Evolutionary conservation across 2,113 vertebrate species (phyloP).

Genomic region (Colossoma macropomum): DNA sequence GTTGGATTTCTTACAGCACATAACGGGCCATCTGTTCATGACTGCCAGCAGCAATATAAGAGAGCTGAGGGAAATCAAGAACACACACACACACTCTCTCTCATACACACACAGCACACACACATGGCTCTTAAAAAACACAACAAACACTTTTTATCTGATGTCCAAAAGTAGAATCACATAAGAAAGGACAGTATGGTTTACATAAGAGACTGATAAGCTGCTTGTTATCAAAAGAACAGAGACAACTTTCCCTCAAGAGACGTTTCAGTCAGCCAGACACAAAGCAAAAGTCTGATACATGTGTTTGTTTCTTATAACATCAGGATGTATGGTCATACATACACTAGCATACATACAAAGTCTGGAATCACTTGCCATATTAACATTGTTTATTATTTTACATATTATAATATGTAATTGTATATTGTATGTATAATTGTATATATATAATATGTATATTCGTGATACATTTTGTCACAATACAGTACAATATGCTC

Average conservation of each 20-base stretch:
- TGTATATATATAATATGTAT: too few species aligned
- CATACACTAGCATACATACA: too few species aligned
- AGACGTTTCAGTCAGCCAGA: neutral
- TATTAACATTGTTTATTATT: too few species aligned
- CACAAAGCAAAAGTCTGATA: slow-evolving; percentile 7
- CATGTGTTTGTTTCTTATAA: neutral
- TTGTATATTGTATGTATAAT: too few species aligned
- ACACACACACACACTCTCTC: slow-evolving; percentile 37
- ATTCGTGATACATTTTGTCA: too few species aligned
- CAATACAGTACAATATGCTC: too few species aligned
- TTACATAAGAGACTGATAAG: slow-evolving; percentile 1
- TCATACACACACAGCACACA: slow-evolving; percentile 30
- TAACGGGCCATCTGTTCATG: slow-evolving; percentile 73
- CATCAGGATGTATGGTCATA: neutral
- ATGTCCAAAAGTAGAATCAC: slow-evolving; percentile 11
- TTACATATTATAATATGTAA: too few species aligned
- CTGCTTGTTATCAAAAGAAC: slow-evolving; percentile 14
- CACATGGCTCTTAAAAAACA: neutral
- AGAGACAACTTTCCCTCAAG: neutral
- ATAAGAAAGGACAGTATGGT: neutral
- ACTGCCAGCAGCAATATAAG: slow-evolving; percentile 65
- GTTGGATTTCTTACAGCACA: slow-evolving; percentile 57
- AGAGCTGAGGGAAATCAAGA: slow-evolving; percentile 51
- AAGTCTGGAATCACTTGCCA: too few species aligned
- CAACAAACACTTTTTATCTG: neutral